A percentile compares a stretch with the other conserved stretches of the same genome.
Evolutionary conservation across 2,113 vertebrate genomes (phyloP).

Genomic region (Macaca fascicularis): T2T-MFA8v1.1 NC_088388.1:33464001-33464500

Average conservation of each 20-base stretch:
- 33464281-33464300: not conserved
- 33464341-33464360: not conserved
- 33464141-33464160: not conserved
- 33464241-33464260: not conserved
- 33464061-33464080: not conserved
- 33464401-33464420: not conserved
- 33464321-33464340: not conserved
- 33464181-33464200: not conserved
- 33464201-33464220: rapidly evolving
- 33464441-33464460: not conserved
- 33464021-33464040: not conserved
- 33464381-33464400: not conserved
- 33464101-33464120: not conserved
- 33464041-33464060: not conserved
- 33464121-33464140: not conserved
- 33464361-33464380: not conserved
- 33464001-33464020: not conserved
- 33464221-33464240: not conserved
- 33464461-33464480: not conserved
- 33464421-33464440: not conserved
- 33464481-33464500: not conserved
- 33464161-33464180: not conserved
- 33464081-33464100: no score
- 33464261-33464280: not conserved
- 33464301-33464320: not conserved